phyloP scores from a whole-genome alignment of 1,140 invertebrate genomes.

The Panonychus citri region DNA sequence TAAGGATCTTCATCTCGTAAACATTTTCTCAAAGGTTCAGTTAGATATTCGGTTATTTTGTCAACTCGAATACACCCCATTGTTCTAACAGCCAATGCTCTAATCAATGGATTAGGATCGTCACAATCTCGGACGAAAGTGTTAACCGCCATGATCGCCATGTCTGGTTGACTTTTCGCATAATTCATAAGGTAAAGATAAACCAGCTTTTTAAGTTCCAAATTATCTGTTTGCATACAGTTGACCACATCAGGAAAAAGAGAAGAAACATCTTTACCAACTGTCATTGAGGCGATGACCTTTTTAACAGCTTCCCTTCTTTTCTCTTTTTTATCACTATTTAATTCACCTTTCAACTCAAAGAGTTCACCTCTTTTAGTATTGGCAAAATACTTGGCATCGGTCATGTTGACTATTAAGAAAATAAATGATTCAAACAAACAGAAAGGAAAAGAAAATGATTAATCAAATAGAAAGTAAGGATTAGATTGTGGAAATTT shows the following conservation, averaged over 20 bases:
- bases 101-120: conserved; percentile 95
- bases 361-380: conserved; percentile 98
- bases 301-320: conserved; percentile 99
- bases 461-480: too few relatives aligned
- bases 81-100: conserved; percentile 89
- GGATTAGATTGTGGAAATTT: too few relatives aligned
- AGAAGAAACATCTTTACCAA: conserved; percentile 59
- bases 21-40: conserved; percentile 93
- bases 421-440: too few relatives aligned
- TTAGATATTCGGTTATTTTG: conserved; percentile 99
- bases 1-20: conserved; percentile 98
- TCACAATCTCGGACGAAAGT: conserved; percentile 99
- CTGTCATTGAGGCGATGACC: conserved; percentile 99
- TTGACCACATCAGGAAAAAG: conserved; percentile 98
- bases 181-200: conserved; percentile 99
- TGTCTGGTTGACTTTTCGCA: conserved; percentile 98
- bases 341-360: conserved; percentile 93
- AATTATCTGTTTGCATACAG: conserved; percentile 99
- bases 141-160: conserved; percentile 99
- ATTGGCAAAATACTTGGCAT: conserved; percentile 99
- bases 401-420: conserved; percentile 51
- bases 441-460: too few relatives aligned
- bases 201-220: conserved; percentile 96
- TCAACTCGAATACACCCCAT: conserved; percentile 99
- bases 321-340: conserved; percentile 99